These are phyloP conservation scores for Acanthaster planci DNA, from an alignment of 35 echinoderm and acorn worm genomes.

Conservation along the genomic window DNA sequence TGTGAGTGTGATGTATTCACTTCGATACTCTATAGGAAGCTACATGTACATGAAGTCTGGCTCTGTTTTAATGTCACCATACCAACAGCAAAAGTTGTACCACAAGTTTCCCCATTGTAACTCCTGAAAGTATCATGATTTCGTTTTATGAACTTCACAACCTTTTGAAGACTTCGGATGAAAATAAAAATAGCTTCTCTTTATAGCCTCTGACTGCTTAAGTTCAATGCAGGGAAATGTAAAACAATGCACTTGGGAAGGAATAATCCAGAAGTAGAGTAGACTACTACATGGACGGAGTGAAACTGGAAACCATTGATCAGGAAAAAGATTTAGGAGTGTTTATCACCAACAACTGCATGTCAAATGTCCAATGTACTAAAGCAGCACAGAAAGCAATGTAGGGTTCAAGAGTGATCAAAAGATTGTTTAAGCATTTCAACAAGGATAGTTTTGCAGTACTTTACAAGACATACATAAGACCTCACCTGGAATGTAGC, in stretches of 20 bases:
- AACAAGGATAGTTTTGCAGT: background rate
- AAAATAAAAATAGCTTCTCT: too few relatives aligned
- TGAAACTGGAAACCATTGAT: background rate
- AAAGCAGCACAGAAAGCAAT: conserved; percentile 49
- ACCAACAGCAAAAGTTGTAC: too few relatives aligned
- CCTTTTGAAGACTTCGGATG: too few relatives aligned
- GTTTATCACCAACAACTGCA: conserved; percentile 30
- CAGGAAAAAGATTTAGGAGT: conserved; percentile 35
- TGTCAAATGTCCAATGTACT: conserved; percentile 23
- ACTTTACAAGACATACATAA: background rate
- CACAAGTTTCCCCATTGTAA: too few relatives aligned
- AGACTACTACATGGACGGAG: conserved; percentile 4
- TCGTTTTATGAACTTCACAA: too few relatives aligned
- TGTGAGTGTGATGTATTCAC: too few relatives aligned
- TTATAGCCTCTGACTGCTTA: conserved; percentile 19
- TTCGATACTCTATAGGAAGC: too few relatives aligned
- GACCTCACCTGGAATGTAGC: background rate
- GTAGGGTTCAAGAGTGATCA: conserved; percentile 8
- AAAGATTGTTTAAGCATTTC: background rate
- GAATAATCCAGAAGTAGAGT: background rate
- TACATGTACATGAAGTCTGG: too few relatives aligned
- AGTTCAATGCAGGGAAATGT: conserved; percentile 37
- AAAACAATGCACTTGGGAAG: conserved; percentile 15
- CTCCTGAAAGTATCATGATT: too few relatives aligned
- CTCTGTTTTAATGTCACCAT: too few relatives aligned